A percentile compares a stretch with the other conserved stretches of the same genome.
Evolutionary conservation across 2,113 vertebrate genomes (phyloP).

Genomic region (Progne subis): DNA sequence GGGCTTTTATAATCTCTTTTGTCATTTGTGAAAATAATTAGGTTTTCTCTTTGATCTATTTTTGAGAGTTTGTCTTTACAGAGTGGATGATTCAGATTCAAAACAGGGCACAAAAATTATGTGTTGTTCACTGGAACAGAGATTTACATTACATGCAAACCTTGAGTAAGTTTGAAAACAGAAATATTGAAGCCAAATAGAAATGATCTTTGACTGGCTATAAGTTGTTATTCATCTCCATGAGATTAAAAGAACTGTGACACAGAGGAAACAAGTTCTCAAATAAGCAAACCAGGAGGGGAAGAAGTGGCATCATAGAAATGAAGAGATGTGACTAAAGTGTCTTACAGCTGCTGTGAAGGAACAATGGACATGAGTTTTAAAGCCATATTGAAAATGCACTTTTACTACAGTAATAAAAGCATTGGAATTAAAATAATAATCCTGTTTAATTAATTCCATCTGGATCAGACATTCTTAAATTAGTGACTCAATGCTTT

Average conservation of each 20-base stretch:
- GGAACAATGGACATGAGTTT: neutral
- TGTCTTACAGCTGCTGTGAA: neutral
- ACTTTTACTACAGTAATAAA: neutral
- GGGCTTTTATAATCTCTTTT: neutral
- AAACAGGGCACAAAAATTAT: neutral
- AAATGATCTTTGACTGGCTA: neutral
- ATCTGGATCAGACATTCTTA: neutral
- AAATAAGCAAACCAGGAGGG: neutral
- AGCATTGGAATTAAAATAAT: neutral
- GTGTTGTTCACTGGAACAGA: neutral
- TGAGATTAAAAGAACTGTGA: neutral
- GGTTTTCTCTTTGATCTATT: neutral
- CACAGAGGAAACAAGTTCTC: neutral
- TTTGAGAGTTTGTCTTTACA: neutral
- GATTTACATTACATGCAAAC: neutral
- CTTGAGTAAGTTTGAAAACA: neutral
- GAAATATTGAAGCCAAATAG: neutral
- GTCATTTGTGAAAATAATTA: neutral
- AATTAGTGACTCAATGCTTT: neutral
- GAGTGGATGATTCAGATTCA: neutral
- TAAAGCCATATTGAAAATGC: neutral
- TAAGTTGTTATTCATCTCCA: neutral
- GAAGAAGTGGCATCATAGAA: neutral
- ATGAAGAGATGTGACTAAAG: neutral
- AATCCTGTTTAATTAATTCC: neutral